These are phyloP conservation scores for Shargacucullia verbasci DNA, from an alignment of 2,888 invertebrate genomes.

Conservation along the genomic window DNA sequence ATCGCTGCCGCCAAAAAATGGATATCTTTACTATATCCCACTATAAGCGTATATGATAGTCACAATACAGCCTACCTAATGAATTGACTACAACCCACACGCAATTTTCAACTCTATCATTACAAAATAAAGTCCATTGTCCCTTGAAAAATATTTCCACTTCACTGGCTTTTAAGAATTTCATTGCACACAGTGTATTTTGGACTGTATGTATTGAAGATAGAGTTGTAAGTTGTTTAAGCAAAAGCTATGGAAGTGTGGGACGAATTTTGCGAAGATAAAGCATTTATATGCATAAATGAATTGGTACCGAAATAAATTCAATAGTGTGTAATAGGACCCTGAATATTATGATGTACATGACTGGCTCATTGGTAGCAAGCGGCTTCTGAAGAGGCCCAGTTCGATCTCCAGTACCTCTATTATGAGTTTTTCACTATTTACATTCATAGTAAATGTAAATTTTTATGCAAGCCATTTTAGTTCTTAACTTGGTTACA, in stretches of 20 bases:
- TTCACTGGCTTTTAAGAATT: conserved; percentile 32
- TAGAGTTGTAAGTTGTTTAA: conserved; percentile 9
- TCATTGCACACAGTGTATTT: conserved; percentile 1
- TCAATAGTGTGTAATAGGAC: conserved; percentile 26
- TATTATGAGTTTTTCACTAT: no score
- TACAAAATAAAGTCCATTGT: conserved; percentile 5
- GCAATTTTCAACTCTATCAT: conserved; percentile 20
- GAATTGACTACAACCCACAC: conserved; percentile 33
- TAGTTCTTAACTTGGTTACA: no score
- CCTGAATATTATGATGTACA: conserved; percentile 18
- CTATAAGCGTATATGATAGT: conserved; percentile 16
- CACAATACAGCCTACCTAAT: conserved; percentile 24
- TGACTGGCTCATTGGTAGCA: no score
- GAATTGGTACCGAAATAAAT: conserved; percentile 49
- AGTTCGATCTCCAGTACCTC: no score
- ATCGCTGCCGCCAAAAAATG: background rate
- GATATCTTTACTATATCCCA: conserved; percentile 12
- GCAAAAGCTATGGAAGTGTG: conserved; percentile 16
- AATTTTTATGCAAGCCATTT: no score
- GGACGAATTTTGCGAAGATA: conserved; percentile 44
- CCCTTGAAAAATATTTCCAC: background rate
- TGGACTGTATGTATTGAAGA: background rate
- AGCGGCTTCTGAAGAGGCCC: no score
- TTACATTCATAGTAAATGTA: no score
- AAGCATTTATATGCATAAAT: conserved; percentile 42